A percentile compares a stretch with the other conserved stretches of the same genome.
Evolutionary conservation across 2,888 invertebrate genomes (phyloP).

Genomic region (Melangyna quadrimaculata): DNA sequence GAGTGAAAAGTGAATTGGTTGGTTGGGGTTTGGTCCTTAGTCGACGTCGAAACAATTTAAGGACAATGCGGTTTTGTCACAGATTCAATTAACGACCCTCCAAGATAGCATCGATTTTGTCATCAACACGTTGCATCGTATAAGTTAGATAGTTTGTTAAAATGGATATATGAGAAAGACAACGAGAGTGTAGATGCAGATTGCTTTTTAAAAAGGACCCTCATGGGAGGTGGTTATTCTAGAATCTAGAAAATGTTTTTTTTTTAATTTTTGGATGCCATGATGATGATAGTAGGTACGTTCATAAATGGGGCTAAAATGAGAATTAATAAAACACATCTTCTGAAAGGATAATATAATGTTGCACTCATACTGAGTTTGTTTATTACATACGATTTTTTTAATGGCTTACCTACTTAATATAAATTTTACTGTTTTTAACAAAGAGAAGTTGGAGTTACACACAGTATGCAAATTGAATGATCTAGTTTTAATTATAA

Average conservation of each 20-base stretch:
- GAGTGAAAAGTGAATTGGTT: constrained; percentile 7
- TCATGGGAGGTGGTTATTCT: background rate
- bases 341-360: background rate
- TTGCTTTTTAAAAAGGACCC: background rate
- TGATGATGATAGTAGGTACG: constrained; percentile 6
- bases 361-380: background rate
- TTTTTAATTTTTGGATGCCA: constrained; percentile 6
- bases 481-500: background rate
- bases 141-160: background rate
- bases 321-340: background rate
- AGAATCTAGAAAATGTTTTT: background rate
- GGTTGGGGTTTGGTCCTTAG: background rate
- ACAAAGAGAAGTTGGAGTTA: background rate
- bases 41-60: constrained; percentile 62
- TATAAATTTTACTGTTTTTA: background rate
- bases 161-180: background rate
- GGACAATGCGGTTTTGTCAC: constrained; percentile 64
- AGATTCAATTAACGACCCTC: constrained; percentile 63
- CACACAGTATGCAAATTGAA: background rate
- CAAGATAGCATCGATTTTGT: constrained; percentile 55
- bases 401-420: background rate
- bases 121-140: constrained; percentile 62
- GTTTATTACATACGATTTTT: too few relatives aligned
- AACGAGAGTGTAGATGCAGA: background rate
- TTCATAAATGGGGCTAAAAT: background rate